Evolutionary conservation across 2,797 vertebrate genomes (phyloP), one percentile per base, ranked within the genome.

Genomic region (Lutjanus argentimaculatus): DNA sequence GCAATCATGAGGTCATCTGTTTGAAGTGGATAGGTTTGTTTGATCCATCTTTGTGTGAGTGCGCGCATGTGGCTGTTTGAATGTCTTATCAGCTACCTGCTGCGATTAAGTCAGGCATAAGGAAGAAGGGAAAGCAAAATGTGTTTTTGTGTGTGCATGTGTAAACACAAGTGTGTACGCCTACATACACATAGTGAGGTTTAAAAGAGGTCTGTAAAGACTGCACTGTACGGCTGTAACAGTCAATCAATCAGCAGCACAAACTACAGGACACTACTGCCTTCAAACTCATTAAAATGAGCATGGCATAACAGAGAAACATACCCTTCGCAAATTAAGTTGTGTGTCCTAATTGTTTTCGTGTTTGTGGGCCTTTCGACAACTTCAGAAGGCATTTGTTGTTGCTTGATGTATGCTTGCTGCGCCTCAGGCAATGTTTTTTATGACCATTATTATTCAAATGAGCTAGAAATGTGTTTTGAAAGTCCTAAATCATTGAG

Each of bases 381-480:
- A 93, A 94, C 93, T 93, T 94, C 92, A 93, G 91, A 95, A 95
- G 92, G 92, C 93, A 92, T 94, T 94, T 93, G 92, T 92, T 94
- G 92, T 95, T 85, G 91, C 91, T 95, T 95, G 95, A 95, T 95
- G 91, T 94, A 95, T 95, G 93, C 89, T 89, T 89, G 80, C 89
- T 83, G 90, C 11, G 86, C 94, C 94, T 85, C 85, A 81, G 93
- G 95, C 93, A 88, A 90, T 94, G 93, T 94, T 93, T 94, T 95
- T 95, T 94, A 95, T 94, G 94, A 95, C 94, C 95, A 95, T 96
- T 96, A 95, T 95, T 96, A 96, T 96, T 96, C 93, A 96, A 96
- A 96, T 96, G 94, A 96, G 94, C 89, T 81, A 91, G 93, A 94
- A 93, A 95, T 94, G 93, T 93, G 91, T 96, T 95, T 95, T 96